Evolutionary conservation across 1,140 invertebrate genomes (phyloP).

Genomic region (Adelges cooleyi): DNA sequence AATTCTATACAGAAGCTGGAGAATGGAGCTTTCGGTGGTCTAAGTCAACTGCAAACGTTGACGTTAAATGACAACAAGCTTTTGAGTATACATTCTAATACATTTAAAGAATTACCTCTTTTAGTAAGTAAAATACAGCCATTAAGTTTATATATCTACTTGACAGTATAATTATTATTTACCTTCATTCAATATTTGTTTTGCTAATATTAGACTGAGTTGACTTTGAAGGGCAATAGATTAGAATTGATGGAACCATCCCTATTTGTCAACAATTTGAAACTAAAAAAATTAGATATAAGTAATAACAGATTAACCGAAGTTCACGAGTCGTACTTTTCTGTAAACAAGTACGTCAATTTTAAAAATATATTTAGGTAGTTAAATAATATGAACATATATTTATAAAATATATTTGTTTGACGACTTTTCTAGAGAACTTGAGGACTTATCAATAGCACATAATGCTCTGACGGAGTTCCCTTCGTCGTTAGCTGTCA

Average conservation of each 20-base stretch:
- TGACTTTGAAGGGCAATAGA: slow-evolving; percentile 64
- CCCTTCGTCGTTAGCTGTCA: slow-evolving; percentile 53
- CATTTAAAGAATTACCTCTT: slow-evolving; percentile 40
- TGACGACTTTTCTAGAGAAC: slow-evolving; percentile 41
- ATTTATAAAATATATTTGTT: neutral
- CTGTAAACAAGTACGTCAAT: slow-evolving; percentile 43
- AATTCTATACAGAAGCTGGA: slow-evolving; percentile 62
- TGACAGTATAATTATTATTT: neutral
- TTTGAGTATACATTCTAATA: slow-evolving; percentile 50
- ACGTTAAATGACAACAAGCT: slow-evolving; percentile 66
- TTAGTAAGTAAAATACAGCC: slow-evolving; percentile 15
- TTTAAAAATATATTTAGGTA: neutral
- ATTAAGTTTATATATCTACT: neutral
- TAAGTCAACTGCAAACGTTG: slow-evolving; percentile 59
- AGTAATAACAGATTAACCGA: slow-evolving; percentile 63
- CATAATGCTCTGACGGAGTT: slow-evolving; percentile 63
- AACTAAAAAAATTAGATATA: slow-evolving; percentile 56
- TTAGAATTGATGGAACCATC: slow-evolving; percentile 56
- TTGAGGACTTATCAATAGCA: slow-evolving; percentile 63
- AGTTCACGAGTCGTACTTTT: slow-evolving; percentile 51
- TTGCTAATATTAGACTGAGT: slow-evolving; percentile 37
- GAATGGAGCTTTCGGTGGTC: slow-evolving; percentile 49
- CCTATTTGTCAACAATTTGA: slow-evolving; percentile 51
- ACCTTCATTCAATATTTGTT: neutral
- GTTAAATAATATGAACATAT: neutral